Evolutionary conservation across 37 sponge, comb jelly and placozoan genomes (phyloP).

Genomic region (Aphrocallistes beatrix): DNA sequence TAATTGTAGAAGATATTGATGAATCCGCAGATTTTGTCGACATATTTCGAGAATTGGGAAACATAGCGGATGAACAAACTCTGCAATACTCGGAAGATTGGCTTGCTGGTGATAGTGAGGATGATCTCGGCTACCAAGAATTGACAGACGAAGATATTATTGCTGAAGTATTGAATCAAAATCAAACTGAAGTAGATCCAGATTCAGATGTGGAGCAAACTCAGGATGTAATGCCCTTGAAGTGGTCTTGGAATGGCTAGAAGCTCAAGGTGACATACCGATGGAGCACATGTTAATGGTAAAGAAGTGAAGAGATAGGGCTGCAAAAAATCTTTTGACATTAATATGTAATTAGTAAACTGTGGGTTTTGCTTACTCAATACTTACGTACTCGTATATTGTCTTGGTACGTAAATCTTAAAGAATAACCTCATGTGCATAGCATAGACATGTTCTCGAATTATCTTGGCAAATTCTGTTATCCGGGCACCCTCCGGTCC

Average conservation of each 20-base stretch:
- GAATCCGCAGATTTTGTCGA: no score
- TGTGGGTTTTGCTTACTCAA: no score
- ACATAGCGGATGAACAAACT: background rate
- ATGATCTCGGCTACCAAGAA: slow-evolving; percentile 17
- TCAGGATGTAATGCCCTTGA: background rate
- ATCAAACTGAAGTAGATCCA: background rate
- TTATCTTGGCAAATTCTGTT: no score
- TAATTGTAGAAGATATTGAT: no score
- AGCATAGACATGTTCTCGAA: no score
- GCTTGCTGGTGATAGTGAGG: background rate
- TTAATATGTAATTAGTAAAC: no score
- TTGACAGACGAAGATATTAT: slow-evolving; percentile 20
- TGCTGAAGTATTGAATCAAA: slow-evolving; percentile 5
- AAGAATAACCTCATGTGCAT: no score
- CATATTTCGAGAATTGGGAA: no score
- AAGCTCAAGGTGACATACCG: background rate
- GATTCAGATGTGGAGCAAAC: background rate
- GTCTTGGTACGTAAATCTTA: no score
- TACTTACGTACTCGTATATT: no score
- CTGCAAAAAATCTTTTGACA: background rate
- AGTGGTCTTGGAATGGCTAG: no score
- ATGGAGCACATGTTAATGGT: background rate
- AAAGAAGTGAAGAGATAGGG: background rate
- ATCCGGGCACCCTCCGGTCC: no score
- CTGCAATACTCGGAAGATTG: background rate